Evolutionary conservation across 2,888 invertebrate genomes (phyloP).

Genomic region (Lepidocyrtoides sp.): DNA sequence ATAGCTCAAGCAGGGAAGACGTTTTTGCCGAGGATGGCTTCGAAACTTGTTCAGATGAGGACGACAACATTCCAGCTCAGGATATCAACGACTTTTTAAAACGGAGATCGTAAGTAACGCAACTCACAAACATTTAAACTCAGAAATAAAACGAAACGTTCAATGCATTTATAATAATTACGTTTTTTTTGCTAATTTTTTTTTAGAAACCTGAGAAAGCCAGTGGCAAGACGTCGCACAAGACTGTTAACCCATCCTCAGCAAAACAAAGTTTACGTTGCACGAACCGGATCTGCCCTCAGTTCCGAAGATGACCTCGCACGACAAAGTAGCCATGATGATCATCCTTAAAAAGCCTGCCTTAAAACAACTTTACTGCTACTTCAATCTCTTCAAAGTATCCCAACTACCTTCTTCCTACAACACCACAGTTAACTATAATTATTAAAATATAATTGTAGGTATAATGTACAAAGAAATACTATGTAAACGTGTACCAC

Average conservation of each 20-base stretch:
- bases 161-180: neutral
- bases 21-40: conserved; percentile 82
- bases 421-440: neutral
- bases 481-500: too few relatives aligned
- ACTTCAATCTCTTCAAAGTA: too few relatives aligned
- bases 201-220: conserved; percentile 83
- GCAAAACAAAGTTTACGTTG: conserved; percentile 51
- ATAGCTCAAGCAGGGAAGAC: conserved; percentile 85
- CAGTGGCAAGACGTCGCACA: conserved; percentile 82
- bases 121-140: neutral
- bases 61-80: conserved; percentile 80
- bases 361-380: too few relatives aligned
- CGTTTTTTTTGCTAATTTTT: neutral
- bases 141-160: too few relatives aligned
- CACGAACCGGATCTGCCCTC: conserved; percentile 80
- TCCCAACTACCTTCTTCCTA: neutral
- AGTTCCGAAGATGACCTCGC: conserved; percentile 83
- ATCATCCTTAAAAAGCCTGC: conserved; percentile 28
- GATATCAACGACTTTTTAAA: conserved; percentile 83
- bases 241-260: conserved; percentile 81
- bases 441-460: neutral
- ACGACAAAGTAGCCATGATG: conserved; percentile 15
- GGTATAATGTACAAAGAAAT: too few relatives aligned
- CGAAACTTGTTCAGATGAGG: conserved; percentile 84
- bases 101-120: conserved; percentile 82